Evolutionary conservation across 2,888 invertebrate species (phyloP).

Genomic region (Ichneumon xanthorius): DNA sequence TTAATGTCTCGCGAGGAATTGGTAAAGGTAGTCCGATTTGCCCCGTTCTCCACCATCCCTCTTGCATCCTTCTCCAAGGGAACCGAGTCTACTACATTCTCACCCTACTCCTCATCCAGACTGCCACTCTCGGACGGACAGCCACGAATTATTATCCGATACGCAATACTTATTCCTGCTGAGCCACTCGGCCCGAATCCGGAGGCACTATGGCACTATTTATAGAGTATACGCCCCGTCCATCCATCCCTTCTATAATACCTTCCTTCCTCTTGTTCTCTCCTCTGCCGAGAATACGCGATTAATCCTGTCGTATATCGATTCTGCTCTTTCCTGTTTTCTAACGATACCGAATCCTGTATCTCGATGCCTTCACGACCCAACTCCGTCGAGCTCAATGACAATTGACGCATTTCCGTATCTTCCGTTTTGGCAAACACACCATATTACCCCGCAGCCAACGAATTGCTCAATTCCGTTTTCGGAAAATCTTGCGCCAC

Average conservation of each 20-base stretch:
- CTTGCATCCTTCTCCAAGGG: background rate
- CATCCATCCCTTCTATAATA: constrained; percentile 43
- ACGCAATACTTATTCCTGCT: constrained; percentile 37
- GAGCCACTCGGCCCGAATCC: constrained; percentile 36
- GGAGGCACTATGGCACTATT: background rate
- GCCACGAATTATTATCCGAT: constrained; percentile 55
- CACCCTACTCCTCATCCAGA: constrained; percentile 33
- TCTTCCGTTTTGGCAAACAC: no score
- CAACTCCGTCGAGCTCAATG: background rate
- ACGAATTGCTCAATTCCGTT: no score
- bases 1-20: background rate
- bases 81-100: constrained; percentile 16
- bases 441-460: no score
- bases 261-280: constrained; percentile 1
- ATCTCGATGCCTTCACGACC: background rate
- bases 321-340: background rate
- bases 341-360: background rate
- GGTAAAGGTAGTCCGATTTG: background rate
- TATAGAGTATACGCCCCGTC: constrained; percentile 4
- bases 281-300: background rate
- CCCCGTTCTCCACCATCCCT: background rate
- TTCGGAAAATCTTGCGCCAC: no score
- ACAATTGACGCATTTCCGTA: background rate
- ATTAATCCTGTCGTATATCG: constrained; percentile 32
- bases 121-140: constrained; percentile 40